A percentile compares a stretch with the other conserved stretches of the same genome.
Conservation (phyloP, 2,113 vertebrate species). For the Anser brachyrhynchus region DNA sequence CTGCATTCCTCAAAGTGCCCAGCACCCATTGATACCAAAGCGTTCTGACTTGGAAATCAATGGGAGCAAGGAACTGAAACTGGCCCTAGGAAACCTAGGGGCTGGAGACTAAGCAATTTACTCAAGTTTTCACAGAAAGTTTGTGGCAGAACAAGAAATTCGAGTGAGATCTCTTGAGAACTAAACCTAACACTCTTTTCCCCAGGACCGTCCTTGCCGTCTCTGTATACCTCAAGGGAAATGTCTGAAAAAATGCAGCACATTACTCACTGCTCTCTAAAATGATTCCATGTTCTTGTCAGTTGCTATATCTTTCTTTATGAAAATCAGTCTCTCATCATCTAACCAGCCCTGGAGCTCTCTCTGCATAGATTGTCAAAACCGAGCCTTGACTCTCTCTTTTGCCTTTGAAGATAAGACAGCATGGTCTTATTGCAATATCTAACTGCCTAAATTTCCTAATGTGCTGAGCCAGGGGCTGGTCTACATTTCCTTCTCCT, state of each 20-base stretch:
- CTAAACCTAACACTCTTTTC: background rate
- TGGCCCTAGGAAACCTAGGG: background rate
- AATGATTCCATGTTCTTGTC: conserved; percentile 25
- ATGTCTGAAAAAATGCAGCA: background rate
- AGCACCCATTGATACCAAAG: rapidly evolving
- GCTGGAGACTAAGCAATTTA: background rate
- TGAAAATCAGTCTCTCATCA: conserved; percentile 45
- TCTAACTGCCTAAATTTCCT: conserved; percentile 16
- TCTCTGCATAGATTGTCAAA: conserved; percentile 31
- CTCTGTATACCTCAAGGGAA: background rate
- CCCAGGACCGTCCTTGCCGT: background rate
- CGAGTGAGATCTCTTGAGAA: background rate
- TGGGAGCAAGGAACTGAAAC: background rate
- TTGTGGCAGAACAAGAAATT: background rate
- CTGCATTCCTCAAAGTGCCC: background rate
- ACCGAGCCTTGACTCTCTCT: conserved; percentile 6
- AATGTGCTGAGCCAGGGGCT: background rate
- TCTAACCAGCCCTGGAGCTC: conserved; percentile 44
- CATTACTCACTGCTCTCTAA: background rate
- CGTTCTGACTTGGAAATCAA: background rate
- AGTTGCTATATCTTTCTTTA: conserved; percentile 28
- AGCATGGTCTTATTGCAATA: background rate
- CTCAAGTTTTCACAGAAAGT: background rate
- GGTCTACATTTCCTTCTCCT: background rate
- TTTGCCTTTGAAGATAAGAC: conserved; percentile 64